These are phyloP conservation scores for Atethmia centrago DNA, from an alignment of 2,888 invertebrate species.

Conservation along the genomic window DNA sequence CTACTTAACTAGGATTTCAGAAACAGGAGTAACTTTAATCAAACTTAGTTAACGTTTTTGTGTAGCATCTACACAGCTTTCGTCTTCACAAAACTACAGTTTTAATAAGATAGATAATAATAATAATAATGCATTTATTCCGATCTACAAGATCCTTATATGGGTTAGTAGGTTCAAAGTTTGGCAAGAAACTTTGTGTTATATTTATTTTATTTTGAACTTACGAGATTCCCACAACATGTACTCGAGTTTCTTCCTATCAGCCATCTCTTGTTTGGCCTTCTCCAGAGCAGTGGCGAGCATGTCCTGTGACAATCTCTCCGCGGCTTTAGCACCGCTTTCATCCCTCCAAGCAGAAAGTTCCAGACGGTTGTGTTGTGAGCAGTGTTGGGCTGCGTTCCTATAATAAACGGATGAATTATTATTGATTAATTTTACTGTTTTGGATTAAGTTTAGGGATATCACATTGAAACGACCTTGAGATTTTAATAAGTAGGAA, in stretches of 20 bases:
- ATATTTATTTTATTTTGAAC: slow-evolving; percentile 57
- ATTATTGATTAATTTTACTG: neutral
- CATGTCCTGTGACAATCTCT: slow-evolving; percentile 93
- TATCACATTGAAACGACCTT: neutral
- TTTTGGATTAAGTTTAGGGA: neutral
- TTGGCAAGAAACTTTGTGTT: too few species aligned
- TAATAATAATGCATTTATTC: too few species aligned
- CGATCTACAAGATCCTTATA: too few species aligned
- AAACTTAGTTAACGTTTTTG: neutral
- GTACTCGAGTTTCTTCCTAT: slow-evolving; percentile 94
- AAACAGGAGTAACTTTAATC: neutral
- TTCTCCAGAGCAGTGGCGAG: slow-evolving; percentile 94
- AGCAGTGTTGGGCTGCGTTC: slow-evolving; percentile 93
- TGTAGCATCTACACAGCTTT: neutral
- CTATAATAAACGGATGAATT: slow-evolving; percentile 75
- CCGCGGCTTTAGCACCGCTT: slow-evolving; percentile 90
- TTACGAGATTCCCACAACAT: slow-evolving; percentile 94
- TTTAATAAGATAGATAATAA: neutral
- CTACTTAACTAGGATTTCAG: neutral
- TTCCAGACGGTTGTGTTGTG: slow-evolving; percentile 93
- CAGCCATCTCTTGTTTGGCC: slow-evolving; percentile 94
- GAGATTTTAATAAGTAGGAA: neutral
- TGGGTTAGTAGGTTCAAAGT: too few species aligned
- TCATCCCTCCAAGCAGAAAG: slow-evolving; percentile 93
- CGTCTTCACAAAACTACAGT: neutral